phyloP scores from a whole-genome alignment of 2,797 vertebrate species.

The Halcyon badia region DNA sequence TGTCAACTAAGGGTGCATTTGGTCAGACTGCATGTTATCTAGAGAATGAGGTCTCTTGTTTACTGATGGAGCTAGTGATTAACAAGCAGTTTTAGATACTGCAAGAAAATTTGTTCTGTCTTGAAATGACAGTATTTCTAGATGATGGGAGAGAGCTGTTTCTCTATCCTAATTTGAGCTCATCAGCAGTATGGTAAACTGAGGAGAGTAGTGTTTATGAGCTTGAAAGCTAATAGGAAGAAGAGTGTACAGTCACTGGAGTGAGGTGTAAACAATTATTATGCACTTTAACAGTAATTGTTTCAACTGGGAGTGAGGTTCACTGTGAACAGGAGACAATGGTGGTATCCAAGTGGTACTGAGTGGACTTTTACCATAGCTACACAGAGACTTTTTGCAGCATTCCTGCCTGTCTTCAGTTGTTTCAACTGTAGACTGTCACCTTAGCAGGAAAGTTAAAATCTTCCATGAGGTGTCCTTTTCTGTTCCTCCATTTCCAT shows the following conservation, averaged over 20 bases:
- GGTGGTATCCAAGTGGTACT: too few species aligned
- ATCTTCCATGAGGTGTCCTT: neutral
- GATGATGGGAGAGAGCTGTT: neutral
- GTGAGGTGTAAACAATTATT: neutral
- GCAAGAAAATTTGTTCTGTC: neutral
- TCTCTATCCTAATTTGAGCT: neutral
- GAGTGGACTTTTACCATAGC: neutral
- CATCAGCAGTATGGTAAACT: neutral
- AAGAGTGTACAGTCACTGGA: neutral
- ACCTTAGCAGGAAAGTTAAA: neutral
- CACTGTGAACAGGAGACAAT: neutral
- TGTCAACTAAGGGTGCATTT: neutral
- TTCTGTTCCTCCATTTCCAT: neutral
- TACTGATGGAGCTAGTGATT: neutral
- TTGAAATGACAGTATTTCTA: neutral
- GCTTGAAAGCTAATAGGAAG: neutral
- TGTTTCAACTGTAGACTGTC: neutral
- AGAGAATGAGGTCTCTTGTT: neutral
- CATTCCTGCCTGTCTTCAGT: neutral
- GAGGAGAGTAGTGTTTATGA: neutral
- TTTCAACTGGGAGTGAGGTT: neutral
- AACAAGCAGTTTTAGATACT: neutral
- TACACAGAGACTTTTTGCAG: neutral
- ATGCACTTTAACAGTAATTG: neutral
- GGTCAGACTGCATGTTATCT: neutral